These are phyloP conservation scores for Anneissia japonica DNA, from an alignment of 35 echinoderm and acorn worm species.

Conservation along the genomic window DNA sequence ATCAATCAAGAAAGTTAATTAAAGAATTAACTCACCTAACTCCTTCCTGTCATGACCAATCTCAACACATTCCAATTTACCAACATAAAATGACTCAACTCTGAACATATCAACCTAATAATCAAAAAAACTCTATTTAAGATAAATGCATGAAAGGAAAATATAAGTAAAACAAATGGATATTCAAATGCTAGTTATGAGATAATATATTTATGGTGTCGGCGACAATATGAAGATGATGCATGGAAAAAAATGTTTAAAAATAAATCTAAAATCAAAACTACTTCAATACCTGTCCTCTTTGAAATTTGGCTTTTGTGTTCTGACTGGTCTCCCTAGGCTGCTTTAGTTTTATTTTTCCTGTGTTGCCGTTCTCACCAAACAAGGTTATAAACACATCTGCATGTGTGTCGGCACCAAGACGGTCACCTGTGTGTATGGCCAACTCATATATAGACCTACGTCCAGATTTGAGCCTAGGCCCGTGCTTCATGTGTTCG, in stretches of 20 bases:
- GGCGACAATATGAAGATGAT: too few species aligned
- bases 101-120: conserved; percentile 96
- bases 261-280: neutral
- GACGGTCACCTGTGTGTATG: conserved; percentile 75
- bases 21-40: conserved; percentile 62
- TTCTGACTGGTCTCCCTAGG: conserved; percentile 50
- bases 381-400: conserved; percentile 85
- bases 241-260: neutral
- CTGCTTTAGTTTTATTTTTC: conserved; percentile 97
- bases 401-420: conserved; percentile 88
- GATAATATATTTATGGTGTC: too few species aligned
- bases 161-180: neutral
- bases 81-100: conserved; percentile 92
- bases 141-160: neutral
- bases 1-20: too few species aligned
- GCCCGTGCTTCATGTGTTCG: conserved; percentile 85
- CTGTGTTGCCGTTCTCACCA: conserved; percentile 90
- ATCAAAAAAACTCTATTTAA: neutral
- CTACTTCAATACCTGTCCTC: conserved; percentile 86
- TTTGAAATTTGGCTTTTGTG: conserved; percentile 81
- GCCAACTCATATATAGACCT: conserved; percentile 89
- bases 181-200: too few species aligned
- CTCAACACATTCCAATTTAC: conserved; percentile 78
- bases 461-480: conserved; percentile 79
- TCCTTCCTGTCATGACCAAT: conserved; percentile 96